Base-by-base conservation (phyloP, 1,140 invertebrate genomes). In the Temnothorax nylanderi region DNA sequence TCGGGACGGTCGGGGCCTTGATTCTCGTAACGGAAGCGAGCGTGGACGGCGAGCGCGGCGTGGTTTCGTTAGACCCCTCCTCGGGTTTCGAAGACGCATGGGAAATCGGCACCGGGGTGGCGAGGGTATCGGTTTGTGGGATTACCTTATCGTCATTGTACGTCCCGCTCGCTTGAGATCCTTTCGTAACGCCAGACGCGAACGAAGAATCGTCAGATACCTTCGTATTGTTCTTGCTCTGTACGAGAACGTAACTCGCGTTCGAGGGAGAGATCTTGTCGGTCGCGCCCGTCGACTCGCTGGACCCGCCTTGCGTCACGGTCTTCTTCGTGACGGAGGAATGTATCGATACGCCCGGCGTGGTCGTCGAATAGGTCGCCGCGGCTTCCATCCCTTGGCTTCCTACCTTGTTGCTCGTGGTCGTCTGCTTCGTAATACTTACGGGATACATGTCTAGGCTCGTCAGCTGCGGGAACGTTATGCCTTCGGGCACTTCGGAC, bases 181-280 rank as follows among this genome's bases (percentile, higher is more conserved):
- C 80, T 74, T 74, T 74, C 69, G 69, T 62, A 62, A 84, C 56
- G 32, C 18, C 26, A 21, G 54, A 56, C 32, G 21, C 21, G 34
- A 81, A 44, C 4, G 69, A 74, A 16, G 41, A n/a, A 16, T 74
- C 69, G 5, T 21, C 67, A 1, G 67, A 34, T 41, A 32, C 13
- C n/a, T 60, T 60, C 41, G 54, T 75, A 49, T 62, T 74, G 69
- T 84, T 84, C 69, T 62, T 84, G n/a, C 41, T 49, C 37, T 60
- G 26, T 6, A 60, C 8, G 26, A 84, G 44, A 49, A 74, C 11
- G 69, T 84, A 84, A 84, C 13, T 75, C 5, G 32, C 7, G 56
- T 26, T 62, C 26, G 54, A 75, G n/a, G 32, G 58, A 60, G 80
- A 62, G 10, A 49, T 34, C 51, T 60, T 47, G 54, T 72, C 69